A percentile compares a stretch with the other conserved stretches of the same genome.
These are phyloP conservation scores for Mnemiopsis leidyi DNA, from an alignment of 37 sponge, comb jelly and placozoan genomes.

Conservation along the genomic window DNA sequence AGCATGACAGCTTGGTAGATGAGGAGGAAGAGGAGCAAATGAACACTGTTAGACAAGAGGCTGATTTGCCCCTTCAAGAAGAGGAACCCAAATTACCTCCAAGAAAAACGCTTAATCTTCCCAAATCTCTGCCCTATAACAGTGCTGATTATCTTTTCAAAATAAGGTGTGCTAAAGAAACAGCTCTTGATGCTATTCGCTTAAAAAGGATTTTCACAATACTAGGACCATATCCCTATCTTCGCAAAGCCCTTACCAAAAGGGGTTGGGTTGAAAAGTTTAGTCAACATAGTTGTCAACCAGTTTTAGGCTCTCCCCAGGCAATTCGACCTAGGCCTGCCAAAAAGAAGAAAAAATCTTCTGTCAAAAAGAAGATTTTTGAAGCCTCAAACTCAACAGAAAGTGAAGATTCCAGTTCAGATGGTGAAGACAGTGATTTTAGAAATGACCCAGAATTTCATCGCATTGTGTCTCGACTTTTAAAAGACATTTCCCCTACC, in stretches of 20 bases:
- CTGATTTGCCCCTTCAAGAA: not conserved
- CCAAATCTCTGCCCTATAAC: slow-evolving; percentile 10
- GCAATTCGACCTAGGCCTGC: slow-evolving; percentile 38
- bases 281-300: slow-evolving; percentile 30
- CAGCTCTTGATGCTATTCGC: slow-evolving; percentile 65
- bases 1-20: too few species aligned
- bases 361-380: not conserved
- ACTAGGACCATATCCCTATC: slow-evolving; percentile 75
- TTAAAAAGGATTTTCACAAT: slow-evolving; percentile 79
- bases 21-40: not conserved
- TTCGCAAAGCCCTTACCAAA: slow-evolving; percentile 72
- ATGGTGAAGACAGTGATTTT: not conserved
- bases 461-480: slow-evolving; percentile 72
- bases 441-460: slow-evolving; percentile 45
- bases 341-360: slow-evolving; percentile 33
- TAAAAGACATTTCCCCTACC: slow-evolving; percentile 74
- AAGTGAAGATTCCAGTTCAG: slow-evolving; percentile 23
- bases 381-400: not conserved
- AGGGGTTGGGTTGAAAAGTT: slow-evolving; percentile 91
- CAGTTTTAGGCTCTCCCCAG: slow-evolving; percentile 44
- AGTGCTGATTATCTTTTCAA: slow-evolving; percentile 42
- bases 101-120: slow-evolving; percentile 24
- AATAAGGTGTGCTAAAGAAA: slow-evolving; percentile 61
- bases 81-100: not conserved
- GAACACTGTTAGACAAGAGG: too few species aligned